These are phyloP conservation scores for Stratiomys singularior DNA, from an alignment of 2,888 invertebrate species.

Conservation along the genomic window DNA sequence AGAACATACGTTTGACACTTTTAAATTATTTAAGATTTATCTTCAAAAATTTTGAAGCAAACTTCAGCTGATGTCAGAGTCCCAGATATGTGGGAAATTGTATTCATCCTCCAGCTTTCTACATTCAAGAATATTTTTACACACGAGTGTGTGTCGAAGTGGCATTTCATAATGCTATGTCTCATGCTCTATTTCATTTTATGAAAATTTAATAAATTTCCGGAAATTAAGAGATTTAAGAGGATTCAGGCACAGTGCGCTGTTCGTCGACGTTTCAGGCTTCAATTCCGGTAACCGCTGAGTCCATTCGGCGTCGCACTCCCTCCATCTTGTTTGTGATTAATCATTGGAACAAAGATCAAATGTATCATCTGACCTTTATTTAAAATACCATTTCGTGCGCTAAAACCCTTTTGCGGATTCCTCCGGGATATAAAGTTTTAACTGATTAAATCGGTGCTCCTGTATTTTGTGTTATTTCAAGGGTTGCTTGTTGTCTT, in stretches of 20 bases:
- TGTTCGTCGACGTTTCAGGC: background rate
- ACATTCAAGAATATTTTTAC: too few species aligned
- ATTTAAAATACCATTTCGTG: slow-evolving; percentile 3
- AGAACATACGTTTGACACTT: too few species aligned
- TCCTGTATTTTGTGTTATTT: slow-evolving; percentile 4
- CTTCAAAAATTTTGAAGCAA: too few species aligned
- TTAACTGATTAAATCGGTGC: slow-evolving; percentile 37
- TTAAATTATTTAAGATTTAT: too few species aligned
- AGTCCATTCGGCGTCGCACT: background rate
- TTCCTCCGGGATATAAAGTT: slow-evolving; percentile 29
- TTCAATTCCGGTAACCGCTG: background rate
- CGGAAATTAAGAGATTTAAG: slow-evolving; percentile 12
- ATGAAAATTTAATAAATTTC: slow-evolving; percentile 9
- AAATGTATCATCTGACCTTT: slow-evolving; percentile 24
- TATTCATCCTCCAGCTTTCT: too few species aligned
- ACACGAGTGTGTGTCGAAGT: too few species aligned
- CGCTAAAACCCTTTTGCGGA: background rate
- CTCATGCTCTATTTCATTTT: background rate
- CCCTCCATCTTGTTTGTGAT: background rate
- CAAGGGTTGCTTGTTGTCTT: background rate
- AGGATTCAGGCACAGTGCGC: background rate
- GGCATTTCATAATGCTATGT: too few species aligned
- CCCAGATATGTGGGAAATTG: too few species aligned
- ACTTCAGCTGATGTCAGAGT: too few species aligned
- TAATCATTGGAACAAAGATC: slow-evolving; percentile 23